Evolutionary conservation across 2,113 vertebrate species (phyloP).

Genomic region (Mustelus asterias): DNA sequence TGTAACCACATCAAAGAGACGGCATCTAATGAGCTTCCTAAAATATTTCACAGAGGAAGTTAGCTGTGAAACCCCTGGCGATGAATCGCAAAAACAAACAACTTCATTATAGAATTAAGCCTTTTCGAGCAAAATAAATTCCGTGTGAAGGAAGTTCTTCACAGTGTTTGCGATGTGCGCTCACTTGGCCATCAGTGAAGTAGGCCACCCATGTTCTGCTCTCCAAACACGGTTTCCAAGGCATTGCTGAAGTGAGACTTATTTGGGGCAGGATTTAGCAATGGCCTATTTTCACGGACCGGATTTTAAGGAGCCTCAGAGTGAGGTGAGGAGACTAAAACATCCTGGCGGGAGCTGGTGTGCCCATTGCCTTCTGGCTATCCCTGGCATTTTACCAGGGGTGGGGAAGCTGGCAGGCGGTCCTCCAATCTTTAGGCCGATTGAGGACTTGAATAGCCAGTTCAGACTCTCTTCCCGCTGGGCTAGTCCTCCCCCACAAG

Average conservation of each 20-base stretch:
- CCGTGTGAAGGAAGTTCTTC: background rate
- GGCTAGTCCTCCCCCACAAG: no score
- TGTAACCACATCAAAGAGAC: background rate
- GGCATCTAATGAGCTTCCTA: background rate
- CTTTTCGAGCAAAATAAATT: background rate
- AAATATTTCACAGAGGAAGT: constrained; percentile 13
- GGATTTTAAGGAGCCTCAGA: no score
- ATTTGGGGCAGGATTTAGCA: background rate
- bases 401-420: no score
- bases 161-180: background rate
- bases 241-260: background rate
- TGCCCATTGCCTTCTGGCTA: no score
- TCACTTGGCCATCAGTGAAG: background rate
- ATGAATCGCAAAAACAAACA: background rate
- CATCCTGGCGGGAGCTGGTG: no score
- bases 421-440: no score
- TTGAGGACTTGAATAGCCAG: no score
- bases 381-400: no score
- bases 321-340: no score
- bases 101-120: background rate
- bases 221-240: background rate
- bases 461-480: no score
- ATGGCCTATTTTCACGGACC: background rate
- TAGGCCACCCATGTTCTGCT: background rate
- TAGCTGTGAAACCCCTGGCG: background rate